Evolutionary conservation across 2,797 vertebrate species (phyloP), one percentile per base, ranked within the genome.

Genomic region (Microctenopoma stevenorrisi): DNA sequence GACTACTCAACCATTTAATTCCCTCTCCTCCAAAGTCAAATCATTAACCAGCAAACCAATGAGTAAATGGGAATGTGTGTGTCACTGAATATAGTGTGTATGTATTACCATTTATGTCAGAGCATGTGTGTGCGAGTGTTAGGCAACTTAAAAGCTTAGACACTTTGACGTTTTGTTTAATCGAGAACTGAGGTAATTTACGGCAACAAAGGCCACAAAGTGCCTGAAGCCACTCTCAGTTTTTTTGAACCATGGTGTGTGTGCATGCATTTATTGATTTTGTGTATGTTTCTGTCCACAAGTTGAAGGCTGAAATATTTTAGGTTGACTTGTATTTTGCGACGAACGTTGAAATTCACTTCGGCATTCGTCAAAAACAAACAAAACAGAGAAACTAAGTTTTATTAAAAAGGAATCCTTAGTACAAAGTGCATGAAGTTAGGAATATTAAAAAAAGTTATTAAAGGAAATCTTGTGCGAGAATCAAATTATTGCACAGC

Each of bases 1-100:
- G 90, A 76, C 71, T 83, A 83, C 75, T 87, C 80, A 84, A 79
- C 50, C 89, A 74, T 88, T 90, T 91, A 89, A 94, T 88, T 90
- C 83, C 81, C 79, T 79, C 74, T 81, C 57, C 68, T 85, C 70
- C 67, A 79, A 84, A 89, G 85, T 83, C 78, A 84, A 88, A 87
- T 88, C 78, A 85, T 92, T 90, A 91, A 91, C 84, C 82, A 86
- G 80, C 83, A 89, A 90, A 84, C 74, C 62, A 89, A 71, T 76
- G 79, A 86, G 87, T 91, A 90, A 94, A 91, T 91, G 86, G 79
- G 78, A 89, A 52, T 50, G 42, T 58, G 75, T 64, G 69, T 72
- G 61, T 77, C 48, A 68, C 56, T 67, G 73, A 48, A 44, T 74
- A 47, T 42, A 51, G 49, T 69, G 53, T 59, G 53, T 57, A 26